Evolutionary conservation across 2,113 vertebrate genomes (phyloP), one percentile per base, ranked within the genome.

Genomic region (Herpailurus yagouaroundi): DNA sequence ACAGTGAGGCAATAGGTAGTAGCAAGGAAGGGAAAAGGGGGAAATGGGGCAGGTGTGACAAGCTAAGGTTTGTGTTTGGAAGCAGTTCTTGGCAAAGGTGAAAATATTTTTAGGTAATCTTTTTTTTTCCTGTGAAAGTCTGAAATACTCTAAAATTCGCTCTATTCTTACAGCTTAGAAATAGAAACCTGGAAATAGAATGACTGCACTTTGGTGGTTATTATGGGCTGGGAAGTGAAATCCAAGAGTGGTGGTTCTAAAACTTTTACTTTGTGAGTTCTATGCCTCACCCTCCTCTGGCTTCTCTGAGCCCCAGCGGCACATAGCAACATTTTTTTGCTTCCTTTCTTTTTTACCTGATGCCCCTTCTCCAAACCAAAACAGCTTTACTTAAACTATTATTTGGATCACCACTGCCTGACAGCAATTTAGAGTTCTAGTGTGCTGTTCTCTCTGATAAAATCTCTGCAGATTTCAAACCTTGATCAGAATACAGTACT

Each of bases 41-140:
- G 92, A 84, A 95, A 87, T 94, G 64, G 97, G 90, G 84, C 97
- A 98, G 97, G 96, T 96, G 94, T 81, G 97, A 97, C 95, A 95
- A 98, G 91, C 91, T 68, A 82, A 95, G 81, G 90, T 96, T 97
- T 97, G 79, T 97, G 96, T 97, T 97, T 97, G 90, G 97, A 98
- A 98, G 97, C 90, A 96, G 90, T 95, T 98, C 95, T 98, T 98
- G 97, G 98, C 96, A 97, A 97, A 98, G 98, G 97, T 96, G 95
- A 98, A 95, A 93, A 95, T 97, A 97, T 97, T 97, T 98, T 98
- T 97, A 97, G 97, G 97, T 96, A 96, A 96, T 96, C 89, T 97
- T 96, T 95, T 95, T 97, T 97, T 98, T 93, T 89, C 92, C 95
- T 97, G 94, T 95, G 97, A 96, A 98, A 97, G 94, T 97, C 97